Conservation (phyloP, 2,113 vertebrate genomes). For the Xenus cinereus region DNA sequence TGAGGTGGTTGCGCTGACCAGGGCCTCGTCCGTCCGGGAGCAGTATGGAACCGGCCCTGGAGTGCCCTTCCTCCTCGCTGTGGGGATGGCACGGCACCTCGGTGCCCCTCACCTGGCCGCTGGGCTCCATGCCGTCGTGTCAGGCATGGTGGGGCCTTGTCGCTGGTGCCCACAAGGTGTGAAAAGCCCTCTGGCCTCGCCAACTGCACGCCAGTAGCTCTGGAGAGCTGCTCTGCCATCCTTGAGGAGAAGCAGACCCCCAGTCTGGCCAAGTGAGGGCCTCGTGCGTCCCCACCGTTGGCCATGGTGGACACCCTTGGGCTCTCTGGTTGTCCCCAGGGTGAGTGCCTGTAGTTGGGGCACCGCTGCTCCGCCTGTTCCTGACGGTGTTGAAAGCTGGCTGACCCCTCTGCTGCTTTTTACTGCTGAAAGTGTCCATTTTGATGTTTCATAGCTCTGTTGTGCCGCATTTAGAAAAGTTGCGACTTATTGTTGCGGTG, state of each 20-base stretch:
- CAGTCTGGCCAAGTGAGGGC: fast-evolving
- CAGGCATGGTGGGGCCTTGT: fast-evolving
- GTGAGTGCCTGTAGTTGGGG: fast-evolving
- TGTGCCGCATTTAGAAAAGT: fast-evolving
- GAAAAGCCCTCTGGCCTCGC: background rate
- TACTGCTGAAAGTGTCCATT: background rate
- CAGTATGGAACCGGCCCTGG: fast-evolving
- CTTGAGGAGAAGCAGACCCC: fast-evolving
- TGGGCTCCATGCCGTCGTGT: fast-evolving
- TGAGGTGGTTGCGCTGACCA: fast-evolving
- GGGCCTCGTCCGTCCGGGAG: background rate
- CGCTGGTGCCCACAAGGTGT: fast-evolving
- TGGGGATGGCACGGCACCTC: fast-evolving
- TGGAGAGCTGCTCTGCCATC: background rate
- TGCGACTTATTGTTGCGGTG: fast-evolving
- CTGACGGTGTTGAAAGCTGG: fast-evolving
- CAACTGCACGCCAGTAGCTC: fast-evolving
- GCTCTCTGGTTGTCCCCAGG: fast-evolving
- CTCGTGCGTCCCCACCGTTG: fast-evolving
- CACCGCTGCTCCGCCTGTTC: fast-evolving
- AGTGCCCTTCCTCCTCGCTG: fast-evolving
- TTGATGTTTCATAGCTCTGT: background rate
- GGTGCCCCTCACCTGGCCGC: background rate
- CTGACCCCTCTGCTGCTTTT: background rate
- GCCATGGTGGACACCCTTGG: fast-evolving